phyloP scores from a whole-genome alignment of 1,140 invertebrate genomes.

The Aricia agestis region DNA sequence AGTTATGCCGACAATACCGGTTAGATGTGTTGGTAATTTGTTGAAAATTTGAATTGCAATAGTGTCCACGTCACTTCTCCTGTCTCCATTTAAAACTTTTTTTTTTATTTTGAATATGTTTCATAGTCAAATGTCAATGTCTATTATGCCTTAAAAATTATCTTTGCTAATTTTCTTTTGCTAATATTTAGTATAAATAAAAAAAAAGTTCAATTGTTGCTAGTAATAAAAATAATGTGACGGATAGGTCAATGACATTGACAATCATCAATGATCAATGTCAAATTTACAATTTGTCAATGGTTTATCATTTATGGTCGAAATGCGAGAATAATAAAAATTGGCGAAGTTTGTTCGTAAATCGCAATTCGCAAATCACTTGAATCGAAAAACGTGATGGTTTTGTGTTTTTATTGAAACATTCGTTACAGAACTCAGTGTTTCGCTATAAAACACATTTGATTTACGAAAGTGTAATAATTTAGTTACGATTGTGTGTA shows the following conservation, averaged over 20 bases:
- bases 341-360: not conserved
- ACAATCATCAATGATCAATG: no score
- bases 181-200: no score
- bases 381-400: not conserved
- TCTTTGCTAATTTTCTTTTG: no score
- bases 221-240: no score
- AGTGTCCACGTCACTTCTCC: conserved; percentile 28
- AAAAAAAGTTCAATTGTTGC: no score
- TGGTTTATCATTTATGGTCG: not conserved
- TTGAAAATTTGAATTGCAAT: conserved; percentile 4
- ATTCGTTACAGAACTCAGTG: not conserved
- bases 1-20: conserved; percentile 24
- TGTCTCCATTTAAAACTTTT: not conserved
- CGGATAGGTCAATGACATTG: no score
- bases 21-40: not conserved
- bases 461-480: conserved; percentile 14
- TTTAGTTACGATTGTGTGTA: conserved; percentile 39
- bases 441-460: not conserved
- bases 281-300: no score
- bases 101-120: no score
- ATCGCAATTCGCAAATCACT: not conserved
- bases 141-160: no score
- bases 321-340: not conserved
- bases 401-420: not conserved
- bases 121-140: no score